Conservation (phyloP, 2,888 invertebrate species). For the Chrysolina oricalcia region DNA sequence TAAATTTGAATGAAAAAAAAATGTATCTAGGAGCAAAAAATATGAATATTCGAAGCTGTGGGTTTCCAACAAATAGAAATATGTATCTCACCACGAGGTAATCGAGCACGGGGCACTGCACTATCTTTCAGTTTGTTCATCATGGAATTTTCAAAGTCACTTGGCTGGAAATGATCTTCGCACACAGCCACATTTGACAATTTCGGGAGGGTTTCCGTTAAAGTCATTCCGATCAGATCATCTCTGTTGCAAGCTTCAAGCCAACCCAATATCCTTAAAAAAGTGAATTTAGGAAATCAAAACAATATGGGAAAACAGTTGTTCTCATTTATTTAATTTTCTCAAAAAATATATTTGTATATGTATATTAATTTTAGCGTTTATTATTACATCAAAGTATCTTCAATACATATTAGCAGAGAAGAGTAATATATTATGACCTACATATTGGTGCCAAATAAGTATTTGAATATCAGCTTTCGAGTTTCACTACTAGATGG, state of each 20-base stretch:
- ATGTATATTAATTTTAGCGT: too few relatives aligned
- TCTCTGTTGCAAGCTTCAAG: conserved; percentile 33
- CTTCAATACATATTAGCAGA: too few relatives aligned
- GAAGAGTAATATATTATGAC: too few relatives aligned
- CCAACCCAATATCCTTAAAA: conserved; percentile 32
- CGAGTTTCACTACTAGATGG: too few relatives aligned
- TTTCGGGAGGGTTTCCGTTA: conserved; percentile 25
- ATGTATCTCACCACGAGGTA: background rate
- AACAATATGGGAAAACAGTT: too few relatives aligned
- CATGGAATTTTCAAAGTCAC: conserved; percentile 22
- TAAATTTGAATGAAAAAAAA: background rate
- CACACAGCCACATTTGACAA: conserved; percentile 34
- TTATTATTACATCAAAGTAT: too few relatives aligned
- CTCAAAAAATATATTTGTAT: too few relatives aligned
- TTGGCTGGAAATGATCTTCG: conserved; percentile 31
- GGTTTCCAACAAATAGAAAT: background rate
- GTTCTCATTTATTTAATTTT: too few relatives aligned
- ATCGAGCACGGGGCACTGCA: conserved; percentile 4
- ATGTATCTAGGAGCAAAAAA: background rate
- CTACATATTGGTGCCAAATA: too few relatives aligned
- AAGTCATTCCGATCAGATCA: conserved; percentile 24
- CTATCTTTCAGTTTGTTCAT: conserved; percentile 1
- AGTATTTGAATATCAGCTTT: too few relatives aligned
- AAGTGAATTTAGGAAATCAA: background rate
- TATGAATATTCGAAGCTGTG: background rate